These are phyloP conservation scores for Kryphioiulus occultus DNA, from an alignment of 2,888 invertebrate genomes.

Conservation along the genomic window DNA sequence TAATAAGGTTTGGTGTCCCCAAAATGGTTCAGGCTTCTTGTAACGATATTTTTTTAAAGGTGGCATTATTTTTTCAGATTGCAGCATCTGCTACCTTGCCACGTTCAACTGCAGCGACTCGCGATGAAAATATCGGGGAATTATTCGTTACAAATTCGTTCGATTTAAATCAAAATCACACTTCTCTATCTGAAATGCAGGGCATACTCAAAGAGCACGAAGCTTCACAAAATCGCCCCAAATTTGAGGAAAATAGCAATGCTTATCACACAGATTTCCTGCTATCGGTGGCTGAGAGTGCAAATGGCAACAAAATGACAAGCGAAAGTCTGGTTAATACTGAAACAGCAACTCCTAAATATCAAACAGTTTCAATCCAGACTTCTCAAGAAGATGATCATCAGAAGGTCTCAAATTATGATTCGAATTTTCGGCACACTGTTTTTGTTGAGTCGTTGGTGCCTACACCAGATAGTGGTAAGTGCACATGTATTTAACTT, in stretches of 20 bases:
- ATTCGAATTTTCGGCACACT: background rate
- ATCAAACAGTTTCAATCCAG: background rate
- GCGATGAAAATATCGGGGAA: background rate
- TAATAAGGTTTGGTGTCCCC: constrained; percentile 14
- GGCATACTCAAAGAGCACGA: background rate
- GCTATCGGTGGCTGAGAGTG: background rate
- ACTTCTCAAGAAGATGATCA: background rate
- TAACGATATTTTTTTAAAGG: background rate
- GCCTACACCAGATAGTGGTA: background rate
- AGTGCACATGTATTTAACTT: background rate
- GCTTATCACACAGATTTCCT: background rate
- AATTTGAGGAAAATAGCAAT: background rate
- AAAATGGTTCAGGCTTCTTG: background rate
- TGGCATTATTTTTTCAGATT: background rate
- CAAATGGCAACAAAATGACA: background rate
- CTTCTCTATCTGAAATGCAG: background rate
- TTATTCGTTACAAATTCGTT: background rate
- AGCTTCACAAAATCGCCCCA: background rate
- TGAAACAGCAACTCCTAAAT: background rate
- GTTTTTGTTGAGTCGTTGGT: background rate
- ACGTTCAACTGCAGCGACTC: background rate
- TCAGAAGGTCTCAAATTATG: background rate
- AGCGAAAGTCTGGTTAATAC: background rate
- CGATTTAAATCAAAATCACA: background rate
- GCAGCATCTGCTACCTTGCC: background rate